These are phyloP conservation scores for Sebastes matsubarae DNA, from an alignment of 2,797 vertebrate genomes.

Conservation along the genomic window DNA sequence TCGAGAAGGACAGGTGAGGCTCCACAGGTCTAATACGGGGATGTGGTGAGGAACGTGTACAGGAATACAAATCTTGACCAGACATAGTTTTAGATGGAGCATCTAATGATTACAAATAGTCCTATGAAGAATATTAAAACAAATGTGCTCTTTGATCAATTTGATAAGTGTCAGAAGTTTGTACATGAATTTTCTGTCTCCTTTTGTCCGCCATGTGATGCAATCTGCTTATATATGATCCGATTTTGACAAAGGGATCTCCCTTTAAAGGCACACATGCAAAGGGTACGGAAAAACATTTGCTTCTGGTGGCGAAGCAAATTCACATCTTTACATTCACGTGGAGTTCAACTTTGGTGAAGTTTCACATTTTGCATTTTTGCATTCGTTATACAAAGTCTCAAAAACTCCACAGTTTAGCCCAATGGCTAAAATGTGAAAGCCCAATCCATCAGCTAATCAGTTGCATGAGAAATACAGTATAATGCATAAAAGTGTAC, in stretches of 20 bases:
- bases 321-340: no score
- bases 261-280: neutral
- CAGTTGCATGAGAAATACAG: neutral
- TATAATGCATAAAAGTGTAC: neutral
- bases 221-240: neutral
- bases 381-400: neutral
- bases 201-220: neutral
- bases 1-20: constrained; percentile 81
- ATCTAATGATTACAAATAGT: neutral
- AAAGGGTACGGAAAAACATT: no score
- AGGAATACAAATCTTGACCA: neutral
- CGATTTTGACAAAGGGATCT: neutral
- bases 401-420: neutral
- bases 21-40: neutral
- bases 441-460: neutral
- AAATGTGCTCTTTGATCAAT: neutral
- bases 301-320: no score
- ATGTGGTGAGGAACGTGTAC: neutral
- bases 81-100: neutral
- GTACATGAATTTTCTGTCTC: neutral
- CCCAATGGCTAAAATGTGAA: neutral
- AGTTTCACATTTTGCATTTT: no score
- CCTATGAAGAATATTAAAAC: neutral
- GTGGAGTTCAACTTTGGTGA: no score
- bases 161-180: neutral